Conservation (phyloP, 2,113 vertebrate genomes). For the Trachemys scripta region DNA sequence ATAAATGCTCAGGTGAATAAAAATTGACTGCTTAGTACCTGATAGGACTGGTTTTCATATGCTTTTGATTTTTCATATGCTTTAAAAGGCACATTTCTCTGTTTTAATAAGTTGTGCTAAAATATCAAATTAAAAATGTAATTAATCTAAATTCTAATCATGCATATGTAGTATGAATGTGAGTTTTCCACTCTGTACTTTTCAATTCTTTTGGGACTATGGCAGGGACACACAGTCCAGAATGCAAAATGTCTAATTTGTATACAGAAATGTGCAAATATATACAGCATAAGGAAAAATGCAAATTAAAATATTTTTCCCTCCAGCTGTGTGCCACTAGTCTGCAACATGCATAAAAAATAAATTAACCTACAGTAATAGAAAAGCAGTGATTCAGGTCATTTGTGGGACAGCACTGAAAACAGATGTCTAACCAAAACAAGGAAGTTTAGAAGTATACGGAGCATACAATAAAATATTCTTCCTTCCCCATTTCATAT, state of each 20-base stretch:
- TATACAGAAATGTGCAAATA: not conserved
- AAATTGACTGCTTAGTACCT: not conserved
- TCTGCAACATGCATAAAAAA: slow-evolving; percentile 24
- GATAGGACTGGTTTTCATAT: not conserved
- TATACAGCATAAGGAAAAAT: not conserved
- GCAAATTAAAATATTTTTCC: slow-evolving; percentile 4
- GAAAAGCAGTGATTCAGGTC: not conserved
- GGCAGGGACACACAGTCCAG: not conserved
- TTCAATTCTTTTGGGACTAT: not conserved
- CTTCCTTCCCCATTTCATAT: not conserved
- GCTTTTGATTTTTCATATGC: not conserved
- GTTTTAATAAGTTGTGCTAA: too few relatives aligned
- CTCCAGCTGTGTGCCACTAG: slow-evolving; percentile 50
- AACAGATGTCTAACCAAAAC: not conserved
- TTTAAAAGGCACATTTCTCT: not conserved
- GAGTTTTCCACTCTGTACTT: not conserved
- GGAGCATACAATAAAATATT: not conserved
- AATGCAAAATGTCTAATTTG: not conserved
- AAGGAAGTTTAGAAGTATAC: not conserved
- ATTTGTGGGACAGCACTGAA: not conserved
- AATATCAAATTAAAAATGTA: not conserved
- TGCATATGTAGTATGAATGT: not conserved
- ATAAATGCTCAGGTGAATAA: not conserved
- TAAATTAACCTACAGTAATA: not conserved
- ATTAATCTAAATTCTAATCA: not conserved